Percentiles rank a stretch among this genome's conserved stretches.
phyloP scores from a whole-genome alignment of 1,140 invertebrate genomes.

The Drosophila nikananu region DNA sequence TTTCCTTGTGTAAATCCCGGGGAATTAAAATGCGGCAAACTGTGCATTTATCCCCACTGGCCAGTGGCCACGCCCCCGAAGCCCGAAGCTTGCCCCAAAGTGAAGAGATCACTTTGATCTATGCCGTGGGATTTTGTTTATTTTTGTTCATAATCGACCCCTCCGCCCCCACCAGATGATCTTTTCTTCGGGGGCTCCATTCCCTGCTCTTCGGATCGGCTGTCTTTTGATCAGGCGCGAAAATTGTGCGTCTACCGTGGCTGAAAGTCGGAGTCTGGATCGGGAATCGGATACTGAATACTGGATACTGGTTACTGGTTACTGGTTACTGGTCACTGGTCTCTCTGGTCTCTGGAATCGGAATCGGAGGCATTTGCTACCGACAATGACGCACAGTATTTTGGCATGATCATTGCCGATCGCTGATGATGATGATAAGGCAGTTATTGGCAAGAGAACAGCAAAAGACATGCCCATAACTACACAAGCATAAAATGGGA shows the following conservation, averaged over 20 bases:
- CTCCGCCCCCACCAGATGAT: slow-evolving; percentile 39
- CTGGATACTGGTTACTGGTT: slow-evolving; percentile 7
- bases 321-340: background rate
- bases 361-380: slow-evolving; percentile 69
- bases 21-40: slow-evolving; percentile 81
- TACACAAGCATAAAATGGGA: slow-evolving; percentile 22
- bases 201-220: slow-evolving; percentile 39
- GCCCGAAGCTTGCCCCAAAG: slow-evolving; percentile 51
- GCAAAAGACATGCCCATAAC: slow-evolving; percentile 30
- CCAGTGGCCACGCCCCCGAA: slow-evolving; percentile 66
- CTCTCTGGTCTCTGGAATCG: slow-evolving; percentile 21
- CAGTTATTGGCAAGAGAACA: slow-evolving; percentile 33
- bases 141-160: slow-evolving; percentile 81
- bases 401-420: slow-evolving; percentile 18
- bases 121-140: slow-evolving; percentile 78
- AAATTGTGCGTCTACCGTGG: slow-evolving; percentile 68
- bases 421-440: slow-evolving; percentile 54
- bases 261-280: slow-evolving; percentile 12
- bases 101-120: slow-evolving; percentile 72
- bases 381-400: slow-evolving; percentile 63
- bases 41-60: slow-evolving; percentile 76
- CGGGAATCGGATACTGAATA: slow-evolving; percentile 3
- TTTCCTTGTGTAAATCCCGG: slow-evolving; percentile 22
- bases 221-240: slow-evolving; percentile 79
- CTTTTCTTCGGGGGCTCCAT: background rate